Conservation (phyloP, 2,888 invertebrate genomes). For the Celastrina argiolus region DNA sequence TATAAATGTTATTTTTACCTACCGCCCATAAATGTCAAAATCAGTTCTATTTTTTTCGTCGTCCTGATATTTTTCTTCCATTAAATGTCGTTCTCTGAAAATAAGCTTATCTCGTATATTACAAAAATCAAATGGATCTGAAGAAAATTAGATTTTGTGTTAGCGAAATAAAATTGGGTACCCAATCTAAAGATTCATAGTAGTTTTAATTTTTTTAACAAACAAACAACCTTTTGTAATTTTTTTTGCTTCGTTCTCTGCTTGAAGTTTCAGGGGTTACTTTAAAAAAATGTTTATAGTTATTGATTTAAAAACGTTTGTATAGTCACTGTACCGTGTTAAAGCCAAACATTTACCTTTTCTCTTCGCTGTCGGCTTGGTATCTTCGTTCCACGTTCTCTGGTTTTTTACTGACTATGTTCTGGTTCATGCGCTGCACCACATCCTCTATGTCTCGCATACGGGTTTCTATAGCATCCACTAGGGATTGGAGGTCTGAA, state of each 20-base stretch:
- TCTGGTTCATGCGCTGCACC: slow-evolving; percentile 63
- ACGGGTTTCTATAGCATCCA: slow-evolving; percentile 65
- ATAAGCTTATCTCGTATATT: no score
- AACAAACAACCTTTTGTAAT: not conserved
- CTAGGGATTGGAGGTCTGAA: slow-evolving; percentile 53
- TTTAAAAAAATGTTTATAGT: no score
- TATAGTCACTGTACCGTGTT: no score
- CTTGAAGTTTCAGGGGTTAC: no score
- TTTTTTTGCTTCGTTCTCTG: no score
- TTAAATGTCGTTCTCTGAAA: not conserved
- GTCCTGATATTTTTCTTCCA: not conserved
- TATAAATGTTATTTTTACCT: not conserved
- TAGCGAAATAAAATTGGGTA: no score
- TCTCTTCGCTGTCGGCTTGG: slow-evolving; percentile 40
- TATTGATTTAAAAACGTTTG: no score
- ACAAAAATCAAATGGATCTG: no score
- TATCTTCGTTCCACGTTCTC: slow-evolving; percentile 25
- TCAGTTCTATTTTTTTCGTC: not conserved
- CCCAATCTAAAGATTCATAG: no score
- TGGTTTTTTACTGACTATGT: slow-evolving; percentile 48
- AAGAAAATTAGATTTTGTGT: slow-evolving; percentile 1
- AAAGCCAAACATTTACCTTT: slow-evolving; percentile 37
- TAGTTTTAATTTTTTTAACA: not conserved
- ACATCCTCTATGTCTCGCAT: slow-evolving; percentile 64
- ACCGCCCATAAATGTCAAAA: not conserved